Evolutionary conservation across 2,888 invertebrate genomes (phyloP).

Genomic region (Drosophila sordidapex): DNA sequence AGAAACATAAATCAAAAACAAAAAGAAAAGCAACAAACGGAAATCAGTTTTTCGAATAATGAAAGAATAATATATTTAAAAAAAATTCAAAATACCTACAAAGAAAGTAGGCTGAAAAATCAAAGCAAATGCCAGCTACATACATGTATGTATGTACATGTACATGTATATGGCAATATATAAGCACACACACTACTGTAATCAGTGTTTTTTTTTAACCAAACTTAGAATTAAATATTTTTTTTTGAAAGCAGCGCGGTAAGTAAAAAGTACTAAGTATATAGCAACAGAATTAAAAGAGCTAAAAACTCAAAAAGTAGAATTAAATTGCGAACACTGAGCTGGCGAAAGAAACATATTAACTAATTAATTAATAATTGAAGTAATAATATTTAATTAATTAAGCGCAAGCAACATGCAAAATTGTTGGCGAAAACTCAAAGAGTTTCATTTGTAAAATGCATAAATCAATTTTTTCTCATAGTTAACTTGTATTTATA

Average conservation of each 20-base stretch:
- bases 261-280: slow-evolving; percentile 55
- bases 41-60: slow-evolving; percentile 47
- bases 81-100: slow-evolving; percentile 22
- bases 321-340: slow-evolving; percentile 12
- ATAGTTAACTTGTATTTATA: slow-evolving; percentile 35
- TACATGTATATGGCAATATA: slow-evolving; percentile 22
- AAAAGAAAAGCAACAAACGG: slow-evolving; percentile 17
- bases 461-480: slow-evolving; percentile 57
- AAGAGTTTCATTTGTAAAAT: slow-evolving; percentile 83
- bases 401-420: slow-evolving; percentile 23
- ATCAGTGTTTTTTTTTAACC: slow-evolving; percentile 50
- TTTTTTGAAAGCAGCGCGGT: slow-evolving; percentile 54
- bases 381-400: slow-evolving; percentile 25
- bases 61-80: slow-evolving; percentile 29
- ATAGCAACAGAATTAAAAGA: slow-evolving; percentile 13
- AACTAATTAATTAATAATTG: slow-evolving; percentile 37
- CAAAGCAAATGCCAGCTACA: slow-evolving; percentile 35
- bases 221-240: slow-evolving; percentile 54
- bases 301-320: slow-evolving; percentile 4
- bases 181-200: slow-evolving; percentile 34
- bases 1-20: slow-evolving; percentile 9
- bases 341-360: slow-evolving; percentile 48
- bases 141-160: slow-evolving; percentile 8
- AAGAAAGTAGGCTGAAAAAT: slow-evolving; percentile 55
- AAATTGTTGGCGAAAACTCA: slow-evolving; percentile 58